Conservation (phyloP, 2,113 vertebrate genomes). For the Castor canadensis region DNA sequence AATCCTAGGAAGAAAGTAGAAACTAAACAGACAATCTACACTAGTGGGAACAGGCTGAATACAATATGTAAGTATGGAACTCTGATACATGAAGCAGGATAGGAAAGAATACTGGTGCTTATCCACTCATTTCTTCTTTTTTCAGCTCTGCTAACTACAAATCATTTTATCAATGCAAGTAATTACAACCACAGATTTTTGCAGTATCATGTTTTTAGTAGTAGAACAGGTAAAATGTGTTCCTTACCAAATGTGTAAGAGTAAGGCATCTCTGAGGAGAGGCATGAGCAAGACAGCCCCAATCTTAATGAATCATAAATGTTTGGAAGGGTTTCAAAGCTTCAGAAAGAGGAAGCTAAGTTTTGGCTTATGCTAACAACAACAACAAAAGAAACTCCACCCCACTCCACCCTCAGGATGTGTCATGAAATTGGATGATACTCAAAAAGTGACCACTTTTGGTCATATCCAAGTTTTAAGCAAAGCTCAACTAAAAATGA, state of each 20-base stretch:
- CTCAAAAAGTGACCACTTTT: conserved; percentile 59
- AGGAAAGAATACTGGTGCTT: background rate
- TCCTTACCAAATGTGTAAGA: background rate
- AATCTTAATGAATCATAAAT: conserved; percentile 41
- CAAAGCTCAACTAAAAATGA: conserved; percentile 44
- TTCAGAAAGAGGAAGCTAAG: conserved; percentile 62
- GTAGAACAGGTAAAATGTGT: background rate
- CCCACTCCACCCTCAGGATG: conserved; percentile 57
- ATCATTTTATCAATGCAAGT: background rate
- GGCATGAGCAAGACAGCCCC: background rate
- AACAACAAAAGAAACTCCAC: conserved; percentile 72
- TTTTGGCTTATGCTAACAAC: conserved; percentile 61
- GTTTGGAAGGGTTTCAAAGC: conserved; percentile 64
- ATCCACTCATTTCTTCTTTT: background rate
- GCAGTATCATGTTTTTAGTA: background rate
- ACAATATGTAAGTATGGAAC: too few species aligned
- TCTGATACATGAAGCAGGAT: background rate
- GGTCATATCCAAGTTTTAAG: conserved; percentile 53
- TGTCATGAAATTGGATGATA: conserved; percentile 69
- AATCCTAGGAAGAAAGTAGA: conserved; percentile 28
- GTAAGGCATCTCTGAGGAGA: background rate
- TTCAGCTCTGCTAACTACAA: background rate
- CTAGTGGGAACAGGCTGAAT: background rate
- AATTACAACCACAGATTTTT: conserved; percentile 20
- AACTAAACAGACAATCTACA: conserved; percentile 8